Conservation (phyloP, 1,140 invertebrate species). For the Drusus annulatus region DNA sequence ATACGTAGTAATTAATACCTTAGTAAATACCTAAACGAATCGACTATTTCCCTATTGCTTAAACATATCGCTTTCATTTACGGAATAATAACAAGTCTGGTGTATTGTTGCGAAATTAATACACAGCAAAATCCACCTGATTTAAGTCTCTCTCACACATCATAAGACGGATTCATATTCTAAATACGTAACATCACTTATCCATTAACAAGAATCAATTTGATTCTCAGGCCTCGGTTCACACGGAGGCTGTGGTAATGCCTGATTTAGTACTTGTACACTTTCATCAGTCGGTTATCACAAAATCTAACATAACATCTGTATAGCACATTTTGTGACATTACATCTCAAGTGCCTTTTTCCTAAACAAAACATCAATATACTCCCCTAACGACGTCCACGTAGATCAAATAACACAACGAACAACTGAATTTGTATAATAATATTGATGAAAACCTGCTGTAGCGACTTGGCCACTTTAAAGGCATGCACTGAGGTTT, state of each 20-base stretch:
- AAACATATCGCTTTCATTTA: background rate
- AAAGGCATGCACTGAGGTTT: too few relatives aligned
- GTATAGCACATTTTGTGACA: too few relatives aligned
- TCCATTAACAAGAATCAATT: slow-evolving; percentile 35
- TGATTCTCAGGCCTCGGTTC: slow-evolving; percentile 30
- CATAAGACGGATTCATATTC: background rate
- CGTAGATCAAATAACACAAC: too few relatives aligned
- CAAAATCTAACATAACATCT: too few relatives aligned
- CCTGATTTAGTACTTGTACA: background rate
- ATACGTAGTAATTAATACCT: background rate
- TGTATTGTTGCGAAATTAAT: background rate
- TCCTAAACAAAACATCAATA: too few relatives aligned
- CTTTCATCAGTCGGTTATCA: background rate
- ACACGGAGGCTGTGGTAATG: background rate
- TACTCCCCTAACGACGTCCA: too few relatives aligned
- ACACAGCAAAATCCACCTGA: background rate
- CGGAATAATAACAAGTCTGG: background rate
- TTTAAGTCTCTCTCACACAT: background rate
- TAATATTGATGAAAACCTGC: too few relatives aligned
- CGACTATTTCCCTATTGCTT: background rate
- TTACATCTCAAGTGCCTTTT: too few relatives aligned
- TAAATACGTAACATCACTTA: slow-evolving; percentile 34
- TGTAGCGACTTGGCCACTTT: too few relatives aligned
- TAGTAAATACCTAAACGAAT: background rate
- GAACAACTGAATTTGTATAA: too few relatives aligned